Evolutionary conservation across 2,888 invertebrate genomes (phyloP).

Genomic region (Monoplex corrugatus): DNA sequence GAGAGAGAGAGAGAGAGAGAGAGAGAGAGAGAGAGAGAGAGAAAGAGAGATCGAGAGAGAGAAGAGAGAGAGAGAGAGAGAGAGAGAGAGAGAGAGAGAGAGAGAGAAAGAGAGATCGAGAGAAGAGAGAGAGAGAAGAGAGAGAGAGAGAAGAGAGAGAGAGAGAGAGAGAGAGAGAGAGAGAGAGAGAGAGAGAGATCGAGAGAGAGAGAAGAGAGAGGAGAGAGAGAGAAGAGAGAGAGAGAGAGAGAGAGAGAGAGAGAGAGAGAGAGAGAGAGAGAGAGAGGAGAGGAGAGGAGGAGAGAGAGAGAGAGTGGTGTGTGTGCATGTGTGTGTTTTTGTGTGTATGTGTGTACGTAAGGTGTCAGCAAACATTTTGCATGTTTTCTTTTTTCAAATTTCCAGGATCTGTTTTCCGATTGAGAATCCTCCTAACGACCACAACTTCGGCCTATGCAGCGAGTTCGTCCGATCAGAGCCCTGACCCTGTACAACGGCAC

Average conservation of each 20-base stretch:
- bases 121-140: not conserved
- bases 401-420: slow-evolving; percentile 54
- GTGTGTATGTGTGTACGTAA: too few relatives aligned
- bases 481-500: slow-evolving; percentile 32
- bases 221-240: not conserved
- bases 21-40: not conserved
- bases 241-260: not conserved
- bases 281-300: not conserved
- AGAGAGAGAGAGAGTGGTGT: not conserved
- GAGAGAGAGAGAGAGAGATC: not conserved
- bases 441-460: slow-evolving; percentile 49
- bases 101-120: not conserved
- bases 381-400: not conserved
- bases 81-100: not conserved
- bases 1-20: not conserved
- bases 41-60: not conserved
- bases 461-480: slow-evolving; percentile 54
- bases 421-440: slow-evolving; percentile 47
- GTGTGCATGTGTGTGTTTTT: too few relatives aligned
- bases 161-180: not conserved
- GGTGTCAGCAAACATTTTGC: not conserved
- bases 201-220: not conserved
- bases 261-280: slow-evolving; percentile 14
- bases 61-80: not conserved
- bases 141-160: not conserved